A percentile compares a stretch with the other conserved stretches of the same genome.
These are phyloP conservation scores for Brachypodius melanocephalos DNA, from an alignment of 2,113 vertebrate genomes.

Conservation along the genomic window DNA sequence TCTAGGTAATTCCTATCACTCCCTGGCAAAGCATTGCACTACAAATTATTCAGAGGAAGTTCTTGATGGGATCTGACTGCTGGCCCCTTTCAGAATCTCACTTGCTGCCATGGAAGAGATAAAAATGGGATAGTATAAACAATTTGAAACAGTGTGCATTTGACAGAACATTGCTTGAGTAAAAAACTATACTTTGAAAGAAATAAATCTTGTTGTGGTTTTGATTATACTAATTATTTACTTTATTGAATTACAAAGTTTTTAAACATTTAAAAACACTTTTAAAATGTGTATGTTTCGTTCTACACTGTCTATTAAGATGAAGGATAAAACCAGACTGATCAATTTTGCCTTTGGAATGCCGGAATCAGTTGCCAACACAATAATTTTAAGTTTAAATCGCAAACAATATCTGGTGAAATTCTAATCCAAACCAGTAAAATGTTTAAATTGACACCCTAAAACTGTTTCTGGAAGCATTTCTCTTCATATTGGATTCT, in stretches of 20 bases:
- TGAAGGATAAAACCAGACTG: background rate
- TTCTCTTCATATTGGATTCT: background rate
- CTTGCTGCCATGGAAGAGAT: background rate
- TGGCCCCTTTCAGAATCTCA: background rate
- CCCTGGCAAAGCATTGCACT: background rate
- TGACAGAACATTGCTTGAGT: background rate
- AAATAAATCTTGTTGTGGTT: background rate
- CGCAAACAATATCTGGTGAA: background rate
- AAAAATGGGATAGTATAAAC: background rate
- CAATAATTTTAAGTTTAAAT: background rate
- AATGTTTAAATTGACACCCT: background rate
- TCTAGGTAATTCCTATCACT: background rate
- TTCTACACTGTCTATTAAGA: background rate
- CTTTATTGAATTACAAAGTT: background rate
- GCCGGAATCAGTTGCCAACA: background rate
- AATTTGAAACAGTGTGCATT: background rate
- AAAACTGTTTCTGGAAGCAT: background rate
- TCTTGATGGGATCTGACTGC: background rate
- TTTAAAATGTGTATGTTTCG: background rate
- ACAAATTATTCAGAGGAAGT: background rate
- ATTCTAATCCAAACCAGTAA: background rate
- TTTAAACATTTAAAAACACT: background rate
- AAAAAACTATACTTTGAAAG: background rate
- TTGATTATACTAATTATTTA: background rate
- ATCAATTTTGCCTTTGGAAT: background rate